phyloP scores from a whole-genome alignment of 2,797 vertebrate genomes.

The Phrynocephalus guinanensis region DNA sequence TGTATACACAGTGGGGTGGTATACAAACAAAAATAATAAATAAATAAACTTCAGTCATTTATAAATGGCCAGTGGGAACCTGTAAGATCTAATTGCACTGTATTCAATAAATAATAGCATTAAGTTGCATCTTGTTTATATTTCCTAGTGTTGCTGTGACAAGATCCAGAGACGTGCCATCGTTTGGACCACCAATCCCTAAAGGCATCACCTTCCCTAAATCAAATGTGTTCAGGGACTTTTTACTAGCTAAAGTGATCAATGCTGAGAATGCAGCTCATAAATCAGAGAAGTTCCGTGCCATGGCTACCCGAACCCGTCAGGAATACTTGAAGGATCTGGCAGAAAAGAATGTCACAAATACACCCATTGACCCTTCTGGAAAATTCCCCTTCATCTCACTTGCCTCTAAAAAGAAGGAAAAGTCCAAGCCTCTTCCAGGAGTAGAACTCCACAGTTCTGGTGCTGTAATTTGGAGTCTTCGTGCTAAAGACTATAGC shows the following conservation, averaged over 20 bases:
- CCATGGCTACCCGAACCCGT: conserved; percentile 95
- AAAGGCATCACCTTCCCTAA: conserved; percentile 97
- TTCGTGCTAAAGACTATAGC: conserved; percentile 92
- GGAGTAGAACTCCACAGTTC: conserved; percentile 92
- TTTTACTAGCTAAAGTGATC: conserved; percentile 95
- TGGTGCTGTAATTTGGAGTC: conserved; percentile 91
- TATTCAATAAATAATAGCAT: conserved; percentile 6
- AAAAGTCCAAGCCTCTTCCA: conserved; percentile 90
- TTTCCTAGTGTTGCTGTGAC: conserved; percentile 91
- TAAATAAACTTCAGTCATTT: neutral
- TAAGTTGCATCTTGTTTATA: conserved; percentile 41
- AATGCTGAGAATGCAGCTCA: conserved; percentile 97
- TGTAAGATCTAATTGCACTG: neutral
- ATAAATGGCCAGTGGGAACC: neutral
- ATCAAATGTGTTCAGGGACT: conserved; percentile 98
- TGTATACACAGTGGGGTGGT: no score
- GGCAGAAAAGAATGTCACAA: conserved; percentile 96
- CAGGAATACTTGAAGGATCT: conserved; percentile 97
- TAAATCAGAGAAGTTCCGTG: conserved; percentile 96
- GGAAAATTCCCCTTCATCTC: conserved; percentile 97
- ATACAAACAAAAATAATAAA: no score
- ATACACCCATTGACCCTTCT: conserved; percentile 91
- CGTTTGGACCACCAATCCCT: conserved; percentile 94
- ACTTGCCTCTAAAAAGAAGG: conserved; percentile 93
- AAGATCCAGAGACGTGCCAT: conserved; percentile 95